Evolutionary conservation across 1,140 invertebrate species (phyloP).

Genomic region (Aplysia californica): DNA sequence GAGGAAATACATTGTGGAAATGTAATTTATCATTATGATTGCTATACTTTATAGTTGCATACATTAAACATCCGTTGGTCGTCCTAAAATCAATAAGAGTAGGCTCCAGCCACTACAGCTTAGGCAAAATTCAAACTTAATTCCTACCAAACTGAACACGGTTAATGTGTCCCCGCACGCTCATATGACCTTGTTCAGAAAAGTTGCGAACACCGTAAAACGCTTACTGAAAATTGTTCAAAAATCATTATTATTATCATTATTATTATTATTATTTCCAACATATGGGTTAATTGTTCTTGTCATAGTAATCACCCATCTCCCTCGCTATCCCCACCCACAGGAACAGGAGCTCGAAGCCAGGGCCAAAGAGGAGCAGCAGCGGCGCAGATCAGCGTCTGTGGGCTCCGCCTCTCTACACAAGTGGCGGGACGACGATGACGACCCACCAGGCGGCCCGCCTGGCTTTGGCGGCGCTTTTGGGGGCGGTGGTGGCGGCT

Average conservation of each 20-base stretch:
- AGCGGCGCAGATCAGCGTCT: slow-evolving; percentile 35
- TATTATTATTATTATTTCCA: background rate
- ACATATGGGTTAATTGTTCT: background rate
- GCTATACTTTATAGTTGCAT: too few species aligned
- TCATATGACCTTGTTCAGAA: background rate
- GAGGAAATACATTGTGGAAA: too few species aligned
- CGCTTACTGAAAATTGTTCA: background rate
- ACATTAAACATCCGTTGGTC: too few species aligned
- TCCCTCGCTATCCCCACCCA: slow-evolving; percentile 16
- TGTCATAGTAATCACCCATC: background rate
- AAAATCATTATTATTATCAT: background rate
- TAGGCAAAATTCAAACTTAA: background rate
- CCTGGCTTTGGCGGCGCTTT: slow-evolving; percentile 45
- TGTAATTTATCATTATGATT: too few species aligned
- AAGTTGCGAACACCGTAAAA: background rate
- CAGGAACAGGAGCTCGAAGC: slow-evolving; percentile 58
- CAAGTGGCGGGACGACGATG: slow-evolving; percentile 42
- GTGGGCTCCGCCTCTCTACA: slow-evolving; percentile 39
- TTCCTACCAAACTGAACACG: background rate
- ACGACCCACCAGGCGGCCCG: slow-evolving; percentile 35
- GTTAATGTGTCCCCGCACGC: background rate
- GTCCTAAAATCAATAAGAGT: background rate
- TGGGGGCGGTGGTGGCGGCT: slow-evolving; percentile 39
- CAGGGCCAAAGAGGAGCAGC: slow-evolving; percentile 31
- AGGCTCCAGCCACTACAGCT: too few species aligned